phyloP scores from a whole-genome alignment of 2,888 invertebrate genomes.

The Oligia latruncula region DNA sequence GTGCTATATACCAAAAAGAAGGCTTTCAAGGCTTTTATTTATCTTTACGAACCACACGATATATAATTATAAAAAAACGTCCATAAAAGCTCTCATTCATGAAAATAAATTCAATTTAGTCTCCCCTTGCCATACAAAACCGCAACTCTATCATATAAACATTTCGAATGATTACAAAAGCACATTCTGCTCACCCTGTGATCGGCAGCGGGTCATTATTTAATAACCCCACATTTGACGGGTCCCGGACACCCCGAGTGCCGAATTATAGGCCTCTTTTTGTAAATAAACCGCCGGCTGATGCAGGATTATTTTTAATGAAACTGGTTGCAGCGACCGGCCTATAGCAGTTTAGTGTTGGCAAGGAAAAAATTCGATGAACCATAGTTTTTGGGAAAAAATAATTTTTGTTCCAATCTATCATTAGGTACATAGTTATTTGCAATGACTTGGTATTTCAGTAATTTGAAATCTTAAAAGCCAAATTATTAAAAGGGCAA shows the following conservation, averaged over 20 bases:
- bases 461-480: neutral
- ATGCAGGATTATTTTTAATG: slow-evolving; percentile 53
- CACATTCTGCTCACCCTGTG: slow-evolving; percentile 58
- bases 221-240: slow-evolving; percentile 84
- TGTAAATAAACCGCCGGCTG: slow-evolving; percentile 85
- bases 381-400: slow-evolving; percentile 19
- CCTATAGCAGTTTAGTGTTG: slow-evolving; percentile 55
- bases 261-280: slow-evolving; percentile 85
- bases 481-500: neutral
- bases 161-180: slow-evolving; percentile 53
- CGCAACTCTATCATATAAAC: slow-evolving; percentile 52
- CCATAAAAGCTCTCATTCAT: slow-evolving; percentile 22
- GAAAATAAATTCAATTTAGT: slow-evolving; percentile 50
- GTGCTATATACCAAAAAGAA: too few relatives aligned
- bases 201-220: slow-evolving; percentile 82
- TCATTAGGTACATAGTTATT: slow-evolving; percentile 34
- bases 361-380: slow-evolving; percentile 22
- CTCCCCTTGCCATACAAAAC: slow-evolving; percentile 42
- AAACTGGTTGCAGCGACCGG: slow-evolving; percentile 51
- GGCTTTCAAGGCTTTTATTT: neutral
- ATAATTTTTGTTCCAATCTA: neutral
- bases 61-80: neutral
- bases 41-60: neutral
- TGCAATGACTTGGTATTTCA: slow-evolving; percentile 54
- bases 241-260: slow-evolving; percentile 78